Conservation (phyloP, 2,888 invertebrate species). For the Protodeltote pygarga region DNA sequence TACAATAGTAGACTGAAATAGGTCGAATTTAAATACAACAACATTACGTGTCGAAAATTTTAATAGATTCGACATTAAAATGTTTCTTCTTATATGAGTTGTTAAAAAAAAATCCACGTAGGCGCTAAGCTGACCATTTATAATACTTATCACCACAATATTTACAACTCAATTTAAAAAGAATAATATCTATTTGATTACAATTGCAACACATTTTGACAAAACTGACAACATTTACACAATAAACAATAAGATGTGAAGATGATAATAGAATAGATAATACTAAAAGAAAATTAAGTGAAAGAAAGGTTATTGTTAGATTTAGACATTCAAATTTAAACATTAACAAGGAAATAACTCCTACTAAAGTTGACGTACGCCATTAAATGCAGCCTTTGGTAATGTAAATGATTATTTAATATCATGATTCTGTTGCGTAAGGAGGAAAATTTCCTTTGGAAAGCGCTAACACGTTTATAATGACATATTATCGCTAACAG, state of each 20-base stretch:
- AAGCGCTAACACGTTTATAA: slow-evolving; percentile 35
- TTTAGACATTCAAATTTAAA: slow-evolving; percentile 13
- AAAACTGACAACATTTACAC: not conserved
- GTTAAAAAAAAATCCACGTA: slow-evolving; percentile 31
- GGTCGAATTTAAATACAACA: not conserved
- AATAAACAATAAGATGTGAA: not conserved
- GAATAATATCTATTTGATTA: slow-evolving; percentile 8
- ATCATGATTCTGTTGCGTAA: slow-evolving; percentile 16
- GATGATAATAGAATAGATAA: not conserved
- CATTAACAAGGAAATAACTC: slow-evolving; percentile 23
- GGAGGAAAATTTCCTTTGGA: slow-evolving; percentile 31
- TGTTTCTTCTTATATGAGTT: slow-evolving; percentile 26
- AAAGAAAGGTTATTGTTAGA: too few species aligned
- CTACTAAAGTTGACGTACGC: not conserved
- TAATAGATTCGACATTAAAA: slow-evolving; percentile 24
- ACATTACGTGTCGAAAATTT: slow-evolving; percentile 12
- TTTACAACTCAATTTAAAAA: slow-evolving; percentile 11
- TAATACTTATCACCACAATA: slow-evolving; percentile 12
- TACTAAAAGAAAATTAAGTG: not conserved
- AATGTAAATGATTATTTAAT: slow-evolving; percentile 40
- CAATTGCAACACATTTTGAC: not conserved
- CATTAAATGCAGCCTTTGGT: slow-evolving; percentile 15
- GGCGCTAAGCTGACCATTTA: slow-evolving; percentile 15
- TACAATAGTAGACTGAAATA: not conserved
- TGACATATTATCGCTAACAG: slow-evolving; percentile 28